Conservation (phyloP, 2,113 vertebrate genomes). For the Psittacara wagleri region DNA sequence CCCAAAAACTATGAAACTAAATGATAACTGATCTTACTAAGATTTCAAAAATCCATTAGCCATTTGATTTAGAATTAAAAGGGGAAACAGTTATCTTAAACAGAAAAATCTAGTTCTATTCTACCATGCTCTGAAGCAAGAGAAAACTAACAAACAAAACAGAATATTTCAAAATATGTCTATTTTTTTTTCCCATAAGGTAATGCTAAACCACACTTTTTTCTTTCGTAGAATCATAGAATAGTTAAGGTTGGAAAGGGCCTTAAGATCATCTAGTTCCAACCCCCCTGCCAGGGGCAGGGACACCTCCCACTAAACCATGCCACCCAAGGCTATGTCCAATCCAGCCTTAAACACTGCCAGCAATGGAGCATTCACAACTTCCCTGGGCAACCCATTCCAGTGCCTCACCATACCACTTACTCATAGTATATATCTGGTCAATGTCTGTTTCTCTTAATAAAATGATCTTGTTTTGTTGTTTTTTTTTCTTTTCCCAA, state of each 20-base stretch:
- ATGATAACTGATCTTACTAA: neutral
- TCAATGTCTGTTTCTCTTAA: neutral
- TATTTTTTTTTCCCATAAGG: neutral
- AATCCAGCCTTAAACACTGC: too few species aligned
- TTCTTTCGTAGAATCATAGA: neutral
- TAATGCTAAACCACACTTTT: neutral
- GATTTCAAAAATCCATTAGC: neutral
- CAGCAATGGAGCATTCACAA: too few species aligned
- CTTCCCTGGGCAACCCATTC: too few species aligned
- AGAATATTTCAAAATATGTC: neutral
- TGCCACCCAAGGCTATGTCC: too few species aligned
- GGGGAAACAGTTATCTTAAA: neutral
- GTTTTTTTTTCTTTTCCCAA: fast-evolving
- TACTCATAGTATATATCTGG: neutral
- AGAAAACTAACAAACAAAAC: neutral
- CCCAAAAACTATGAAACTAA: neutral
- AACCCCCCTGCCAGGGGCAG: too few species aligned
- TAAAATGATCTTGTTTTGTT: neutral
- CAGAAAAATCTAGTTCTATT: neutral
- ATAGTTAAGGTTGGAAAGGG: too few species aligned
- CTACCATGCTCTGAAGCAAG: neutral
- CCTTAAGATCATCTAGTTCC: too few species aligned
- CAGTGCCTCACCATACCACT: neutral
- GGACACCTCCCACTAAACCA: too few species aligned
- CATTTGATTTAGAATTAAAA: neutral